phyloP scores from a whole-genome alignment of 2,113 vertebrate species.

The Engystomops pustulosus region DNA sequence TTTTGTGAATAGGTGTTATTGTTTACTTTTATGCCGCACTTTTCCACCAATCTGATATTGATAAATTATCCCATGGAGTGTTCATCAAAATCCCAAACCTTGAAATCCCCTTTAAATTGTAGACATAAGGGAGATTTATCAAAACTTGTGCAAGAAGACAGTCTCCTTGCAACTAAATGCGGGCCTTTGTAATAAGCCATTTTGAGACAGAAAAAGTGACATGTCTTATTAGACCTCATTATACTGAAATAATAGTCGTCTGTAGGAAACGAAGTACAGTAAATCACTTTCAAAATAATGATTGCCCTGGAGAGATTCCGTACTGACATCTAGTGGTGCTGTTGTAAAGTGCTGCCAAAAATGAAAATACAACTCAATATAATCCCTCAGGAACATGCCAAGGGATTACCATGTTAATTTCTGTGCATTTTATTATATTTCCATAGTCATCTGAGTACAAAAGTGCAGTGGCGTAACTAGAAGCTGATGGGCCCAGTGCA shows the following conservation, averaged over 20 bases:
- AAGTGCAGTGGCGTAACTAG: no score
- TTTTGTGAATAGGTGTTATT: no score
- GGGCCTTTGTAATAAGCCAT: neutral
- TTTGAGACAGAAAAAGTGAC: neutral
- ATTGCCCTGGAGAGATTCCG: neutral
- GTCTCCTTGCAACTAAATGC: no score
- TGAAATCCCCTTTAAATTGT: no score
- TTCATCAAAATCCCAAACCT: no score
- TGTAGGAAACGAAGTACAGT: neutral
- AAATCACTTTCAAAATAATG: neutral
- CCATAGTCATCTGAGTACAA: neutral
- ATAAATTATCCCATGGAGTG: no score
- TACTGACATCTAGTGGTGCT: conserved; percentile 54
- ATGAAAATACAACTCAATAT: neutral
- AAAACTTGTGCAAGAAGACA: no score
- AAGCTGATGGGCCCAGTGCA: no score
- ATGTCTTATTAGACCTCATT: no score
- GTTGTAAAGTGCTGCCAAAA: conserved; percentile 12
- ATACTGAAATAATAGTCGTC: neutral
- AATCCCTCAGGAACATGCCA: neutral
- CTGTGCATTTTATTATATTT: neutral
- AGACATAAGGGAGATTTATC: no score
- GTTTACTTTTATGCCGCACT: no score
- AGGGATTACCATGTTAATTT: neutral
- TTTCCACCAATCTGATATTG: no score